Evolutionary conservation across 2,888 invertebrate species (phyloP), one percentile per base, ranked within the genome.

Genomic region (Meteorus cinctellus): DNA sequence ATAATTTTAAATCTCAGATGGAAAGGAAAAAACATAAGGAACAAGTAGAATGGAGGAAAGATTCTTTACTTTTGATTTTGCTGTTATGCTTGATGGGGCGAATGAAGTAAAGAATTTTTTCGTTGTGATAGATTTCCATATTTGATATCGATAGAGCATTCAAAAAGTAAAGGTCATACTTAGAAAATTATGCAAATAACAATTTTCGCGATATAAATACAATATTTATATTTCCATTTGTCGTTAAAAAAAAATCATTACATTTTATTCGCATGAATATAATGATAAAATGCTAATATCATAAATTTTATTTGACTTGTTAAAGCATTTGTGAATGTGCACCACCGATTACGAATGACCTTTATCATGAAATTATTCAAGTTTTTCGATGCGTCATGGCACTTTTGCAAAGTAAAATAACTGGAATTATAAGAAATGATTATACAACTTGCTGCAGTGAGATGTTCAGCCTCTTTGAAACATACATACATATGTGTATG

Each of bases 281-380:
- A 65, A 16, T 41, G 6, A 41, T 24, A 19, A 19, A 65, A 65
- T 41, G n/a, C 1, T 24, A 24, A n/a, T 2, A 65, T 41, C 10
- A 36, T 4, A 36, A 65, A 48, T 45, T 45, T 67, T 8, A 24
- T 45, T 67, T n/a, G 29, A 45, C 14, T 48, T 41, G 27, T 16
- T 48, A 16, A 1, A 27, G 29, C 14, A 24, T 16, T 24, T 45
- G 24, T n/a, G 31, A 63, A 24, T 63, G 41, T 6, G 48, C 14
- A 72, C 6, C 72, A 62, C n/a, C 63, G 72, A 72, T 72, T 72
- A 65, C n/a, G 19, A 45, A 29, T 72, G 63, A 72, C 72, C 63
- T 66, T 73, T 55, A 73, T 65, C 51, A 48, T 36, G 27, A 66
- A 55, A 66, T 73, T 55, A 66, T 66, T 73, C 66, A 73, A 55